Percentiles rank a stretch among this genome's conserved stretches.
Evolutionary conservation across 2,797 vertebrate genomes (phyloP).

Genomic region (Garrulus glandarius): DNA sequence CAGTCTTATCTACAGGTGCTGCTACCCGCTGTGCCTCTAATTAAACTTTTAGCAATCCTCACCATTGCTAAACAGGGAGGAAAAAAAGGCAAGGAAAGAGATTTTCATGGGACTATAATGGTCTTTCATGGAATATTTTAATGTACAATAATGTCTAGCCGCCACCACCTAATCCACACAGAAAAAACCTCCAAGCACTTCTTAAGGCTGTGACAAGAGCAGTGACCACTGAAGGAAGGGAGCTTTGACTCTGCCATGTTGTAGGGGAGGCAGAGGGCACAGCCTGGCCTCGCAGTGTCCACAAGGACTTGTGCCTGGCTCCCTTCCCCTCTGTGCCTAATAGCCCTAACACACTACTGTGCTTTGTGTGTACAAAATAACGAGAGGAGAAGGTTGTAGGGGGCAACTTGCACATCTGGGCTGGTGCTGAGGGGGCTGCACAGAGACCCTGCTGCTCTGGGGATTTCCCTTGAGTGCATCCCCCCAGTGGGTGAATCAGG

Average conservation of each 20-base stretch:
- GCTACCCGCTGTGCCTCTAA: not conserved
- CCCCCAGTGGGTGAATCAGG: fast-evolving
- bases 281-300: fast-evolving
- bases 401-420: not conserved
- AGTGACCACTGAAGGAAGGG: not conserved
- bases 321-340: fast-evolving
- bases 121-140: not conserved
- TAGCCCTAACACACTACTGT: not conserved
- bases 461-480: not conserved
- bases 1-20: not conserved
- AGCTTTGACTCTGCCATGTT: not conserved
- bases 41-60: not conserved
- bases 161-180: not conserved
- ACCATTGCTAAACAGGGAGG: not conserved
- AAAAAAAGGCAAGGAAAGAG: not conserved
- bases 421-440: not conserved
- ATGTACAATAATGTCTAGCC: not conserved
- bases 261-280: not conserved
- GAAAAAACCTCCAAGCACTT: not conserved
- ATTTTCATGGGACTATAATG: not conserved
- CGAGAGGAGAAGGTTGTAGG: fast-evolving
- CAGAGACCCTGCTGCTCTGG: not conserved
- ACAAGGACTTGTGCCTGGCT: not conserved
- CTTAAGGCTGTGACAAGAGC: not conserved
- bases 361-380: not conserved